Evolutionary conservation across 2,888 invertebrate species (phyloP), one percentile per base, ranked within the genome.

Genomic region (Cybosia mesomella): DNA sequence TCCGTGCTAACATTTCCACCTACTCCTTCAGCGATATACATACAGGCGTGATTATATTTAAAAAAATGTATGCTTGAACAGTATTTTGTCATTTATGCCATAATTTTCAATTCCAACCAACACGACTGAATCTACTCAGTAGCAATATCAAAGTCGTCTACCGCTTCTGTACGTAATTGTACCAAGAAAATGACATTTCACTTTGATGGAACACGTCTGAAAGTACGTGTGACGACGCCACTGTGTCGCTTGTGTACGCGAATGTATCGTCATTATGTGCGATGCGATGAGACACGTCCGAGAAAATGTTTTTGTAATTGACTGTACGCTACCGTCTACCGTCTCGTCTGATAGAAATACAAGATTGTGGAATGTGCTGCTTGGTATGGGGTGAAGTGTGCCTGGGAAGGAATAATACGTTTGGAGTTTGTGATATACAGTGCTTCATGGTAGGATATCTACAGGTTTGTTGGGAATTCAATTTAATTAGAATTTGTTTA

Each of bases 321-420:
- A 83, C 77, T 79, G 83, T 82, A 83, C 81, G 88, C 88, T 88
- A 87, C 87, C 80, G 88, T 87, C 88, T 88, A 87, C 87, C 80
- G 88, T 87, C 34, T 80, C 83, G 77, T 76, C 72, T 77, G 80
- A 76, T 76, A 74, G 71, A 72, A 78, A 75, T 74, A 78, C 43
- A 22, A 66, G 49, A 66, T 76, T 70, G 64, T 72, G 75, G 73
- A 70, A 74, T 72, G 32, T 67, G 67, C 54, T 64, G 39, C 13
- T 24, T 65, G 66, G 57, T 68, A 24, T 8, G 8, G 55, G 55
- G 7, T 24, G 15, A 28, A 55, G 15, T 55, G 55, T 11, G 11
- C 24, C 1, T 24, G 24, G 9, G 54, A 34, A 58, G 2, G 32
- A 15, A 64, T 28, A 53, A 54, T 36, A 9, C 5, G 28, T 66